Base-by-base conservation (phyloP, 2,113 vertebrate genomes). In the Pelvicachromis taeniatus region DNA sequence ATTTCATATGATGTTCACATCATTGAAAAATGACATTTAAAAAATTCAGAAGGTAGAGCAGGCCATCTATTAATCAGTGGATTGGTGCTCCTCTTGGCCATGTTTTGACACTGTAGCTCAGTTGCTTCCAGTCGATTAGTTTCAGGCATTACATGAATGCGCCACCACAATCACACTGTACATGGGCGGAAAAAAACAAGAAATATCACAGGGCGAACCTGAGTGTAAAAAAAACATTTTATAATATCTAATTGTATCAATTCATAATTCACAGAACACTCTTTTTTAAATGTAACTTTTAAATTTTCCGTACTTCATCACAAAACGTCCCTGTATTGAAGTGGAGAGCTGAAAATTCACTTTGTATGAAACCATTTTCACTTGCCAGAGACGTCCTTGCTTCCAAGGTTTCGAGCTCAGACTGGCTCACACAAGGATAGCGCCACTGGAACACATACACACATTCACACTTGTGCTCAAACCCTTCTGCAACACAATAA, bases 401-500 rank as follows among this genome's bases (percentile, higher is more conserved):
- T 84, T 54, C 13, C 5, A 48, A 77, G 70, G 85, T 79, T 70
- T 85, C 23, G 11, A 81, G 58, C 77, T 88, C 61, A 84, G 59
- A 84, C 58, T 19, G 13, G 35, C 59, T 61, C 78, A 81, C 38
- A 68, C 19, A 83, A 85, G 79, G 52, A 86, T 35, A 75, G 19
- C 52, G 35, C 31, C 63, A 50, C 45, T 9, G 29, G 55, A 77
- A 61, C n/a, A 85, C 78, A 82, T 52, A 70, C 40, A 35, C 40
- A 45, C 58, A 38, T n/a, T 54, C 85, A 75, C 48, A 63, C 83
- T 59, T 48, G 13, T 13, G 7, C n/a, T 77, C 26, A 81, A 90
- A 61, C 33, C 48, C 78, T 63, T 52, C 42, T 52, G 86, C 79
- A 81, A 81, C 75, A 85, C 79, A 90, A 63, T 56, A 87, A 85